Base-by-base conservation (phyloP, 1,140 invertebrate species). In the Sipha flava region DNA sequence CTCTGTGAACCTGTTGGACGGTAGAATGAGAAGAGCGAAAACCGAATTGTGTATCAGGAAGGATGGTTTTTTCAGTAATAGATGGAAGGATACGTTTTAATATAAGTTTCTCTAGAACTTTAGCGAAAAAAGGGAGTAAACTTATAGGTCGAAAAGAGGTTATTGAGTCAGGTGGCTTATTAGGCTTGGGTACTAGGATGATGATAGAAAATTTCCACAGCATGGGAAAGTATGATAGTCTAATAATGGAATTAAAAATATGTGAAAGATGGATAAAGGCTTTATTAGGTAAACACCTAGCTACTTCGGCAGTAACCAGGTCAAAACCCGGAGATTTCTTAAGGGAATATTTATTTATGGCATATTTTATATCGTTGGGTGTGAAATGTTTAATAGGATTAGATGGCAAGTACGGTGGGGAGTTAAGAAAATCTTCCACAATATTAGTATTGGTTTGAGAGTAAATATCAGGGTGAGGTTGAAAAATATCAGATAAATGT, bases 181-280 rank as follows among this genome's bases (percentile, higher is more conserved):
- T 75, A 23, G 29, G 47, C 18, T 75, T 75, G 1, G 31, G 52
- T 18, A 54, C 14, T 3, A 57, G 10, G 52, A 84, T 83, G 7
- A 85, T n/a, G n/a, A n/a, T 82, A 73, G 85, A 83, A 18, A 84
- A 80, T 81, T 86, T 86, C 84, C 84, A 86, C 52, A 83, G 81
- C 2, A 16, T 14, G 12, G 73, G 80, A 14, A 45, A 79, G 62
- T 81, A 79, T 12, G 40, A 49, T 0, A 79, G 34, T 29, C 80
- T 31, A 14, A 81, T 18, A 3, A 75, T 16, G 7, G 73, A 59
- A 34, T 81, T 81, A 29, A 68, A 81, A 14, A 81, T 59, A 31
- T 29, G 14, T 3, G 80, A 62, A 3, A 81, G 14, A 37, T 66
- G 59, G 29, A 68, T 10, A 16, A 81, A 79, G 0, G 62, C 81